These are phyloP conservation scores for Sisyra nigra DNA, from an alignment of 2,888 invertebrate species.

Conservation along the genomic window DNA sequence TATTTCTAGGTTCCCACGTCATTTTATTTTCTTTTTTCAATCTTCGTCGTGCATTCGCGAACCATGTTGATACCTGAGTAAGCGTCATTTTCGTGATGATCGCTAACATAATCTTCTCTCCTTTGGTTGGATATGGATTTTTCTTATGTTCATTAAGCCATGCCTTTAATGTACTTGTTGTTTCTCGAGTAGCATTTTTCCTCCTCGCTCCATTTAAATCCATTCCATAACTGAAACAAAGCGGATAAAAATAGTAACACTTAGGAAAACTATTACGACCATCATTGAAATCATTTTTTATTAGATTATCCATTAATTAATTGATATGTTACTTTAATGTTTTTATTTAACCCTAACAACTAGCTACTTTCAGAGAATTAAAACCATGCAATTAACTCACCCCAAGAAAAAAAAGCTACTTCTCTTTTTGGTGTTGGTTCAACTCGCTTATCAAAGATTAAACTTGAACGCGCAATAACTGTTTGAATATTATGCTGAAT, in stretches of 20 bases:
- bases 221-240: slow-evolving; percentile 69
- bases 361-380: neutral
- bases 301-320: too few relatives aligned
- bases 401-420: too few relatives aligned
- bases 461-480: slow-evolving; percentile 24
- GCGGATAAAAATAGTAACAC: slow-evolving; percentile 1
- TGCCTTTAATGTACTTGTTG: slow-evolving; percentile 93
- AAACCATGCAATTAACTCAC: neutral
- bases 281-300: neutral
- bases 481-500: slow-evolving; percentile 33
- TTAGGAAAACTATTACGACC: neutral
- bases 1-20: slow-evolving; percentile 97
- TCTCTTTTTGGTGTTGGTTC: neutral
- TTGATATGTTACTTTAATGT: too few relatives aligned
- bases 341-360: too few relatives aligned
- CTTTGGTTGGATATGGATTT: slow-evolving; percentile 98
- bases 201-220: slow-evolving; percentile 88
- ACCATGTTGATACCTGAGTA: slow-evolving; percentile 97
- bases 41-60: slow-evolving; percentile 90
- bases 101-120: slow-evolving; percentile 98
- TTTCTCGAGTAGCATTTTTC: slow-evolving; percentile 97
- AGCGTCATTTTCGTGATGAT: slow-evolving; percentile 98
- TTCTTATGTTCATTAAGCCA: slow-evolving; percentile 99
- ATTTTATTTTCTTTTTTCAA: slow-evolving; percentile 97
- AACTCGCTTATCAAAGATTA: slow-evolving; percentile 30